These are phyloP conservation scores for Leptarthrus brevirostris DNA, from an alignment of 2,888 invertebrate genomes.

Conservation along the genomic window DNA sequence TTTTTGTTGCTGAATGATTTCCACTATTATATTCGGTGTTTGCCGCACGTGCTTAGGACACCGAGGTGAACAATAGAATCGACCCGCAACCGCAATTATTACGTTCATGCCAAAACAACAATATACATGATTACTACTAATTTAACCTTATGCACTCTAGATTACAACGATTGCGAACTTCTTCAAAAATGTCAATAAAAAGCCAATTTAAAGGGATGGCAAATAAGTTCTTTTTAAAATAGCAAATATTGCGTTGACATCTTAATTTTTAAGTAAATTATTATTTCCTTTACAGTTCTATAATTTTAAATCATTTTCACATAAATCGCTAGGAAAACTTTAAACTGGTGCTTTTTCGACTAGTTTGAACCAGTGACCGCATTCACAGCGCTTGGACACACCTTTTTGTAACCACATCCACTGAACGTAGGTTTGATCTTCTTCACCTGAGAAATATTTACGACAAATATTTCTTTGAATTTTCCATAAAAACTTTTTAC, in stretches of 20 bases:
- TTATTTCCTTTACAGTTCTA: slow-evolving; percentile 52
- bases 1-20: no score
- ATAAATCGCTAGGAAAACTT: slow-evolving; percentile 59
- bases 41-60: no score
- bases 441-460: slow-evolving; percentile 75
- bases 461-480: no score
- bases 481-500: slow-evolving; percentile 58
- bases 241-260: slow-evolving; percentile 33
- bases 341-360: slow-evolving; percentile 80
- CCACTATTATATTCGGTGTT: no score
- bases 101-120: no score
- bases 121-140: no score
- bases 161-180: no score
- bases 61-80: no score
- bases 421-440: slow-evolving; percentile 87
- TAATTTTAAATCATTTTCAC: slow-evolving; percentile 44
- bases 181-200: not conserved
- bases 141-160: no score
- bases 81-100: no score
- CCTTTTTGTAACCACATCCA: slow-evolving; percentile 97
- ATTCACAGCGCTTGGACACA: slow-evolving; percentile 90
- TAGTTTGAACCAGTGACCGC: slow-evolving; percentile 97
- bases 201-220: slow-evolving; percentile 1
- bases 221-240: slow-evolving; percentile 10
- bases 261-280: slow-evolving; percentile 46